Evolutionary conservation across 2,797 vertebrate genomes (phyloP), one percentile per base, ranked within the genome.

Genomic region (Vespertilio murinus): DNA sequence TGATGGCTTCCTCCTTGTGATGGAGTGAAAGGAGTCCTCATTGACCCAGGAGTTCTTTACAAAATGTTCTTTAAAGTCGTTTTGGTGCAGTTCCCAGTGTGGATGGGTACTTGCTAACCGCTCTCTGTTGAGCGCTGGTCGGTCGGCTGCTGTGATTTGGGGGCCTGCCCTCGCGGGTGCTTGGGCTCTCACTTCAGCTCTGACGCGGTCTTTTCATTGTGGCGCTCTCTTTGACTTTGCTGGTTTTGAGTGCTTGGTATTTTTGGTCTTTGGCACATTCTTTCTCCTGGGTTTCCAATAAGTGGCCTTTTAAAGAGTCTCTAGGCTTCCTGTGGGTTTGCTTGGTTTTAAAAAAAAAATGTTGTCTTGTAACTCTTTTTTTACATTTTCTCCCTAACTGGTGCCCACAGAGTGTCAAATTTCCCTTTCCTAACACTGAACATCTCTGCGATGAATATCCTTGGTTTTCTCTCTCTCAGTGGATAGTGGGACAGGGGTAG

Each of bases 291-390:
- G 67, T 89, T 97, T 93, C 54, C 33, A 86, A 45, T 81, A 83
- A 83, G 52, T 74, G 47, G 35, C 35, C 30, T 77, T 94, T 96
- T 45, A 95, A 85, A 91, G 75, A 49, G 18, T 91, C 23, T 81
- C 79, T 35, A 78, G 47, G 40, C 38, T 77, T 89, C 61, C 59
- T 61, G 74, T 92, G 78, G 12, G 23, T 67, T 75, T 38, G 35
- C 25, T 38, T 56, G 59, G 10, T 77, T 89, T 6, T 33, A 54
- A 2, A 40, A 54, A 2, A 40, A 3, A 0, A 35, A 61, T 59
- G 33, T 88, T 73, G 8, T 83, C 65, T 74, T 83, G 3, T 82
- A 78, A 88, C 23, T 54, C 20, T 86, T 82, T 3, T 13, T 86
- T 91, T 65, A 33, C 7, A 33, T 28, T 54, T 74, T 8, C 22